Percentiles rank a stretch among this genome's conserved stretches.
phyloP scores from a whole-genome alignment of 2,888 invertebrate genomes.

The Eulithis prunata region DNA sequence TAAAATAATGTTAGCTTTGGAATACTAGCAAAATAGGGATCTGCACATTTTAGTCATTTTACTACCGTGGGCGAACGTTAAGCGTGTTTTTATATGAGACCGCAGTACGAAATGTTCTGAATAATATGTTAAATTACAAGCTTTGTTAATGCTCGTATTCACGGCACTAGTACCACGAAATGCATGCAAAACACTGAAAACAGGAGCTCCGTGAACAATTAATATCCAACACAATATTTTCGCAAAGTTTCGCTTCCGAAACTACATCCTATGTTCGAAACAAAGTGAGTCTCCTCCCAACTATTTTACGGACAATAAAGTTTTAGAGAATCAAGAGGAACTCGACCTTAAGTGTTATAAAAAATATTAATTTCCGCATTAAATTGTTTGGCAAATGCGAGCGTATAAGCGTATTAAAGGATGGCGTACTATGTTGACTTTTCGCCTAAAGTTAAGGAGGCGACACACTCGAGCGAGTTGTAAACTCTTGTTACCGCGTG shows the following conservation, averaged over 20 bases:
- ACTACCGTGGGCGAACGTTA: slow-evolving; percentile 47
- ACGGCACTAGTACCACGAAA: slow-evolving; percentile 48
- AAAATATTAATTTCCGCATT: slow-evolving; percentile 56
- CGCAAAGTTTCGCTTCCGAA: slow-evolving; percentile 68
- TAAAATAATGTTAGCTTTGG: background rate
- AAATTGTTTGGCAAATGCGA: slow-evolving; percentile 39
- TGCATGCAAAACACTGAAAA: slow-evolving; percentile 55
- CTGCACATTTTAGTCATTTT: slow-evolving; percentile 11
- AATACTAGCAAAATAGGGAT: background rate
- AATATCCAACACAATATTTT: slow-evolving; percentile 75
- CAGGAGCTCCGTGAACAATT: slow-evolving; percentile 63
- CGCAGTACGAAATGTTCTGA: slow-evolving; percentile 44
- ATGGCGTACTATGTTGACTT: slow-evolving; percentile 47
- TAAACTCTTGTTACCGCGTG: slow-evolving; percentile 56
- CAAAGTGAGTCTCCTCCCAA: slow-evolving; percentile 67
- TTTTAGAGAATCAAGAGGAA: slow-evolving; percentile 54
- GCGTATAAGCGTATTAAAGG: slow-evolving; percentile 20
- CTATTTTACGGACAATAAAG: slow-evolving; percentile 73
- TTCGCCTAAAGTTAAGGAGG: slow-evolving; percentile 59
- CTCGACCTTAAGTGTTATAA: slow-evolving; percentile 53
- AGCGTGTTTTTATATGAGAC: slow-evolving; percentile 48
- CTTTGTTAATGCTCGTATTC: slow-evolving; percentile 46
- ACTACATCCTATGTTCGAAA: slow-evolving; percentile 66
- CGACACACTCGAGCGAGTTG: slow-evolving; percentile 53
- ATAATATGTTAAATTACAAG: slow-evolving; percentile 50